These are phyloP conservation scores for Trichomycterus rosablanca DNA, from an alignment of 2,113 vertebrate genomes.

Conservation along the genomic window DNA sequence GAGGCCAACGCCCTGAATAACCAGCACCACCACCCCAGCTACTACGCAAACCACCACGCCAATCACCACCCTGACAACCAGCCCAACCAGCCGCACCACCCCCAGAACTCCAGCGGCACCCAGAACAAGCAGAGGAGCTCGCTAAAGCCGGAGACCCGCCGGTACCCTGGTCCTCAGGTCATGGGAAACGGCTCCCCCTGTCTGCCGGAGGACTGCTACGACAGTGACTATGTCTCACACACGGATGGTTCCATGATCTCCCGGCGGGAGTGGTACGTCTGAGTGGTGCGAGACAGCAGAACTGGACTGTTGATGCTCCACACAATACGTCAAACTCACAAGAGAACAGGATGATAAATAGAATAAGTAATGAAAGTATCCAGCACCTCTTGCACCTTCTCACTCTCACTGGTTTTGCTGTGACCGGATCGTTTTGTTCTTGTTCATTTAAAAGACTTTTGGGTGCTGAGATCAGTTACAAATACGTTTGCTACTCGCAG, in stretches of 20 bases:
- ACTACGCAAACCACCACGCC: constrained; percentile 49
- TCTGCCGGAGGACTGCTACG: constrained; percentile 80
- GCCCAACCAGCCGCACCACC: constrained; percentile 54
- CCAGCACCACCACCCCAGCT: constrained; percentile 53
- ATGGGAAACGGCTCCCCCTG: constrained; percentile 75
- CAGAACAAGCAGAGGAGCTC: constrained; percentile 49
- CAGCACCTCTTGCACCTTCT: constrained; percentile 38
- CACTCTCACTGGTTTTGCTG: constrained; percentile 11
- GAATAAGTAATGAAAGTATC: constrained; percentile 19
- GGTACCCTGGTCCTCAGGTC: constrained; percentile 60
- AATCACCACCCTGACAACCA: constrained; percentile 55
- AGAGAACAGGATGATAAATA: constrained; percentile 17
- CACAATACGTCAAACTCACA: constrained; percentile 27
- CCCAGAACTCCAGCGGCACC: constrained; percentile 66
- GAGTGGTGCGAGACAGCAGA: constrained; percentile 2
- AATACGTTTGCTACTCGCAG: too few relatives aligned
- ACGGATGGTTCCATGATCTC: constrained; percentile 96
- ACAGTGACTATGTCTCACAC: constrained; percentile 90
- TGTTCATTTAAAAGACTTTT: constrained; percentile 7
- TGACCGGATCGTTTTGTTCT: constrained; percentile 27
- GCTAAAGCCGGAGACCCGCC: constrained; percentile 68
- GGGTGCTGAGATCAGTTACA: too few relatives aligned
- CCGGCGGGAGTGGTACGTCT: constrained; percentile 97
- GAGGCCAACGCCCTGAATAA: constrained; percentile 54
- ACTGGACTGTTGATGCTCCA: constrained; percentile 25